Evolutionary conservation across 2,113 vertebrate genomes (phyloP).

Genomic region (Ardeotis arabs): DNA sequence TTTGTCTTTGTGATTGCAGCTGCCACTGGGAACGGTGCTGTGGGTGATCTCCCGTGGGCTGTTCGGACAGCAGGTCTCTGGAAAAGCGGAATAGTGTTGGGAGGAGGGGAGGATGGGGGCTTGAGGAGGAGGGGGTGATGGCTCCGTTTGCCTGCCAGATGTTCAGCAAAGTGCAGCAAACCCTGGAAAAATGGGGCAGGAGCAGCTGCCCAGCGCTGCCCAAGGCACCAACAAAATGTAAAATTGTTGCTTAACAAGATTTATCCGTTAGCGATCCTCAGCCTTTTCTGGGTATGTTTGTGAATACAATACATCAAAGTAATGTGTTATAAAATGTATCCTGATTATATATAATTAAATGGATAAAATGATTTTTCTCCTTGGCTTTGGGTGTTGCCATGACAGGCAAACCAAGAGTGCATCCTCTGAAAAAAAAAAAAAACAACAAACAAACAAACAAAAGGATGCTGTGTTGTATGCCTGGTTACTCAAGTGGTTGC

Average conservation of each 20-base stretch:
- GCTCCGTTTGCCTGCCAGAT: not conserved
- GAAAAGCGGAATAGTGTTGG: not conserved
- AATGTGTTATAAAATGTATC: not conserved
- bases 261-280: not conserved
- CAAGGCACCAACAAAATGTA: not conserved
- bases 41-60: not conserved
- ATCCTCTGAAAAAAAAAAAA: not conserved
- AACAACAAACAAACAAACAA: no score
- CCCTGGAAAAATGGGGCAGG: not conserved
- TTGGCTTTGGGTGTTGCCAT: not conserved
- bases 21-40: not conserved
- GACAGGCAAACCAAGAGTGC: not conserved
- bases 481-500: not conserved
- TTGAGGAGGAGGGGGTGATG: rapidly evolving
- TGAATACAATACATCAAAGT: not conserved
- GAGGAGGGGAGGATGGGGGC: not conserved
- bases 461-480: not conserved
- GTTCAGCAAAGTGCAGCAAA: not conserved
- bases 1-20: not conserved
- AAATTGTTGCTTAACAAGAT: not conserved
- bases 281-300: not conserved
- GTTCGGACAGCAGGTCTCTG: not conserved
- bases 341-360: not conserved
- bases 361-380: not conserved
- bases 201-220: not conserved